A percentile compares a stretch with the other conserved stretches of the same genome.
These are phyloP conservation scores for Emys orbicularis DNA, from an alignment of 2,797 vertebrate species.

Conservation along the genomic window DNA sequence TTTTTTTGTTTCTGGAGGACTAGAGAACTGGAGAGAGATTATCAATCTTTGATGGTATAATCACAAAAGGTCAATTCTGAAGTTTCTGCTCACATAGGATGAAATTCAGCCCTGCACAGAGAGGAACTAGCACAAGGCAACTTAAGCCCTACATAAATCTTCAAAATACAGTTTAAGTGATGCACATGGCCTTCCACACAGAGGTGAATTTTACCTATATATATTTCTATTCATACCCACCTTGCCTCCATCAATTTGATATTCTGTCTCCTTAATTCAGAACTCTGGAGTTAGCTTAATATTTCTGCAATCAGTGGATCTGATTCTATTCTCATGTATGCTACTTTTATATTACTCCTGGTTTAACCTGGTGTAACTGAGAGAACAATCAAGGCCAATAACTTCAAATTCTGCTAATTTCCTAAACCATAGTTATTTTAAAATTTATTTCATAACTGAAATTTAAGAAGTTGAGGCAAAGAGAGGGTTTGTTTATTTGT, in stretches of 20 bases:
- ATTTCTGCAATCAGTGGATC: not conserved
- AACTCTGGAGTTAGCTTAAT: not conserved
- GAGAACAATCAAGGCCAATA: not conserved
- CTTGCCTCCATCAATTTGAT: not conserved
- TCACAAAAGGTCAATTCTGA: rapidly evolving
- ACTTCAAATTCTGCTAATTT: not conserved
- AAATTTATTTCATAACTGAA: not conserved
- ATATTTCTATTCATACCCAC: not conserved
- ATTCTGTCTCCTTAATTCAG: not conserved
- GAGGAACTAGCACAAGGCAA: not conserved
- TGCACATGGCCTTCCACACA: not conserved
- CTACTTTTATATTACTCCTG: not conserved
- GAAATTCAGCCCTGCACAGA: not conserved
- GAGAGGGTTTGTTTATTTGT: not conserved
- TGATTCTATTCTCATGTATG: not conserved
- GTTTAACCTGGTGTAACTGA: not conserved
- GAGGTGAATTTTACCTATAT: not conserved
- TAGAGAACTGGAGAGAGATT: not conserved
- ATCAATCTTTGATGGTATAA: not conserved
- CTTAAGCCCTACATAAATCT: not conserved
- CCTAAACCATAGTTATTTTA: not conserved
- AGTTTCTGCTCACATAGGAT: not conserved
- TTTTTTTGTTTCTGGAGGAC: not conserved
- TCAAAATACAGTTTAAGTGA: not conserved
- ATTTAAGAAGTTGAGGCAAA: not conserved